Evolutionary conservation across 2,888 invertebrate genomes (phyloP).

Genomic region (Nomada goodeniana): DNA sequence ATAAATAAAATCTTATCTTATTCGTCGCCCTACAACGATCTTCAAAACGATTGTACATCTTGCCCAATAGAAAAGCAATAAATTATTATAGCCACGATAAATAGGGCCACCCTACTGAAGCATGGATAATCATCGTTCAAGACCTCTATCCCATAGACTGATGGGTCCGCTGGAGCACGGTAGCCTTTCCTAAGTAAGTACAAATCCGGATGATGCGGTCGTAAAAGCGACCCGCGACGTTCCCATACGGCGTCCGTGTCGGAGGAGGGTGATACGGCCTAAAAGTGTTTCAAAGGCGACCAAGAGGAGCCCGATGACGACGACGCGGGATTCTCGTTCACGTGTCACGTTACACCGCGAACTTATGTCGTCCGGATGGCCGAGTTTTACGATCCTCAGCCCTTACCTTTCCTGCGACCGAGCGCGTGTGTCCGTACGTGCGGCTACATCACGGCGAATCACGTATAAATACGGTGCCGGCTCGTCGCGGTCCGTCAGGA

Average conservation of each 20-base stretch:
- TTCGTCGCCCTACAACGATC: too few relatives aligned
- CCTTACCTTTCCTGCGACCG: slow-evolving; percentile 35
- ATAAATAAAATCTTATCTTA: too few relatives aligned
- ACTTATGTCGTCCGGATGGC: slow-evolving; percentile 76
- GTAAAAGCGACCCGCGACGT: slow-evolving; percentile 77
- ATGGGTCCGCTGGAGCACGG: slow-evolving; percentile 50
- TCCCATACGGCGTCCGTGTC: slow-evolving; percentile 24
- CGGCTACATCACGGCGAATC: slow-evolving; percentile 28
- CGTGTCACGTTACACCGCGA: slow-evolving; percentile 72
- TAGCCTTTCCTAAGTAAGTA: slow-evolving; percentile 81
- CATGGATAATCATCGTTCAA: slow-evolving; percentile 35
- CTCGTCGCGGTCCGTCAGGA: slow-evolving; percentile 44
- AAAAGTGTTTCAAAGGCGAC: slow-evolving; percentile 51
- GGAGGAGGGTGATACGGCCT: slow-evolving; percentile 35
- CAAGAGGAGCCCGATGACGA: slow-evolving; percentile 27
- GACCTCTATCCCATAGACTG: slow-evolving; percentile 61
- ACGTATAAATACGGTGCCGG: slow-evolving; percentile 60
- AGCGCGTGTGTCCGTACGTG: slow-evolving; percentile 41
- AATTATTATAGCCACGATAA: slow-evolving; percentile 30
- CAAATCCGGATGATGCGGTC: slow-evolving; percentile 83
- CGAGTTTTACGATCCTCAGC: slow-evolving; percentile 77
- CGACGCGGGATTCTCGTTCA: slow-evolving; percentile 59
- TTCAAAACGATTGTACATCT: background rate
- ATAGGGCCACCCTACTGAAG: background rate
- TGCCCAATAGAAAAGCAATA: background rate